Base-by-base conservation (phyloP, 1,140 invertebrate species). In the Battus philenor region DNA sequence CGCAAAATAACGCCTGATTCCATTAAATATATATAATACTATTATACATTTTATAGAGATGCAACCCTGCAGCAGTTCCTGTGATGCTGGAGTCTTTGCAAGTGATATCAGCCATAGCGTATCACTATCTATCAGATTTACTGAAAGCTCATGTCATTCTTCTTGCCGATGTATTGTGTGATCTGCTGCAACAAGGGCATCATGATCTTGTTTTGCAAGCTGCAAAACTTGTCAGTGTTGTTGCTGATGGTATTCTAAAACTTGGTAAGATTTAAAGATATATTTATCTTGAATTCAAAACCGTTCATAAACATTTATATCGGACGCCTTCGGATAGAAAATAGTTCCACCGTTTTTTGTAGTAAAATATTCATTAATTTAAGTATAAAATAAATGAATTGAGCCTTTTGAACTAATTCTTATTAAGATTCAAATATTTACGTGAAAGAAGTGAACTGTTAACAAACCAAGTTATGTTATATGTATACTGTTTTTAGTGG, bases 41-140 rank as follows among this genome's bases (percentile, higher is more conserved):
- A 20, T 22, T 22, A 20, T 12, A 12, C 10, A 20, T 31, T 3
- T 77, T 72, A 8, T 61, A 83, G 73, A 52, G 64, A 57, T 60
- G 65, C 44, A 56, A 59, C 53, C 44, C 68, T 1, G 67, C 88
- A 29, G 64, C 79, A 0, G 87, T 90, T 24, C 91, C 93, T 18
- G 88, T 94, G 6, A 88, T 92, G 55, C 68, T 95, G 8, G 93
- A 95, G 75, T 93, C 93, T 6, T 74, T 95, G 0, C 93, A 94
- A 86, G 88, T 96, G 1, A 64, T 96, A 0, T 90, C 90, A 8
- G 90, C 90, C 4, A 87, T 95, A 44, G 87, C 90, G 4, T 90
- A 88, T 48, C 89, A 91, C 49, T 90, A 93, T 59, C 88, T 91
- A 46, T 62, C 78, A 1, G 77, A 83, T 27, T 76, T 92, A 27